phyloP scores from a whole-genome alignment of 2,113 vertebrate genomes.

The Apodemus sylvaticus region DNA sequence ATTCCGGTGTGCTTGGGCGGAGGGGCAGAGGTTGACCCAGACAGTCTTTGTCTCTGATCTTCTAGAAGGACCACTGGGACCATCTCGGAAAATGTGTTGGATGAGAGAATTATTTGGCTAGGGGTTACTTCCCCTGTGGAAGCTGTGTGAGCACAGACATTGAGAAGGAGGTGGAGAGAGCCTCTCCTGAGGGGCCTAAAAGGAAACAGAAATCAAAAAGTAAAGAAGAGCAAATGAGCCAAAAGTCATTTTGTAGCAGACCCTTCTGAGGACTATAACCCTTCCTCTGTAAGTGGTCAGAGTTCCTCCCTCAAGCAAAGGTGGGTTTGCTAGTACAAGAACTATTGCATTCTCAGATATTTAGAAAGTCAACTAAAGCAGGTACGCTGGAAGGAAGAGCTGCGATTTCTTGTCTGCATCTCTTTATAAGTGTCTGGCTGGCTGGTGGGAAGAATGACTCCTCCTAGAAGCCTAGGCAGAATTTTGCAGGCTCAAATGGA shows the following conservation, averaged over 20 bases:
- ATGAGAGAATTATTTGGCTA: conserved; percentile 77
- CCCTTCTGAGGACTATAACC: conserved; percentile 51
- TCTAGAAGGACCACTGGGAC: conserved; percentile 70
- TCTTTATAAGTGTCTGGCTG: conserved; percentile 21
- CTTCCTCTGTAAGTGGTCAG: conserved; percentile 47
- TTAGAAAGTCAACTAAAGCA: conserved; percentile 60
- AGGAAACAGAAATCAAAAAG: conserved; percentile 55
- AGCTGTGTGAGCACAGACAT: conserved; percentile 67
- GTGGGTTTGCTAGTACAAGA: conserved; percentile 68
- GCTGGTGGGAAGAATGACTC: neutral
- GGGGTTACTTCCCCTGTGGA: conserved; percentile 74
- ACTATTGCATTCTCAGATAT: conserved; percentile 29
- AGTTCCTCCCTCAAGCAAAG: conserved; percentile 43
- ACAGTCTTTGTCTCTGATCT: conserved; percentile 72
- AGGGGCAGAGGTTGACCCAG: conserved; percentile 65
- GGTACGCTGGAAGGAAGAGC: neutral
- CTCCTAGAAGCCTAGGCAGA: neutral
- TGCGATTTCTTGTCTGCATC: conserved; percentile 35
- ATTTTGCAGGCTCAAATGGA: conserved; percentile 37
- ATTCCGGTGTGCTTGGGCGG: conserved; percentile 67
- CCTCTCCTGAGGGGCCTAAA: conserved; percentile 65
- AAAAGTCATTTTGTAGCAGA: conserved; percentile 71
- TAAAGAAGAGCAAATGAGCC: conserved; percentile 68
- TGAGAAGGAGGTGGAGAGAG: conserved; percentile 58
- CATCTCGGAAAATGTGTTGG: conserved; percentile 69